phyloP scores from a whole-genome alignment of 2,113 vertebrate species.

The Amia ocellicauda region DNA sequence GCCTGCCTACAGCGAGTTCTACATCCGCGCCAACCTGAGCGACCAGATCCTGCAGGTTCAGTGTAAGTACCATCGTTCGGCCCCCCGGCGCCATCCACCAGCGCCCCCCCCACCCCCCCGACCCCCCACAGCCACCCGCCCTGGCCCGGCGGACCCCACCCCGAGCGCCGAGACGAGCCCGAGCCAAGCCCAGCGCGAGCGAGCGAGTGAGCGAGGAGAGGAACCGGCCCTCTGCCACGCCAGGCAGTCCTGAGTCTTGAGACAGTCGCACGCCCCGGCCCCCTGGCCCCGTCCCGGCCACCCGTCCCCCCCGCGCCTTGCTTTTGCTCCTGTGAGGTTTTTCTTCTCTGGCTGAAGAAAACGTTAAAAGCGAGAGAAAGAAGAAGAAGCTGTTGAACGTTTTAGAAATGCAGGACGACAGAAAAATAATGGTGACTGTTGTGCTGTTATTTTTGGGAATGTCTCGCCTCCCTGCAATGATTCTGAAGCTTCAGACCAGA shows the following conservation, averaged over 20 bases:
- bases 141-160: background rate
- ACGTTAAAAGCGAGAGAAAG: constrained; percentile 63
- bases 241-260: constrained; percentile 2
- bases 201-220: background rate
- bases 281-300: constrained; percentile 54
- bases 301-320: constrained; percentile 72
- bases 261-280: constrained; percentile 3
- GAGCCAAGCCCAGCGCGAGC: background rate
- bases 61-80: constrained; percentile 84
- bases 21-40: constrained; percentile 96
- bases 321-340: constrained; percentile 70
- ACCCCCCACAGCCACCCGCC: constrained; percentile 29
- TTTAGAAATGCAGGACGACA: constrained; percentile 33
- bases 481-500: constrained; percentile 60
- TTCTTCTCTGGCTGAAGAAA: constrained; percentile 71
- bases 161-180: background rate
- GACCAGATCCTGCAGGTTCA: constrained; percentile 99
- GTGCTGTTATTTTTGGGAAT: constrained; percentile 75
- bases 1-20: constrained; percentile 92
- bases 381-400: constrained; percentile 67
- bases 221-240: background rate
- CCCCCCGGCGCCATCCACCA: constrained; percentile 46
- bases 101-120: constrained; percentile 44
- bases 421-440: constrained; percentile 71
- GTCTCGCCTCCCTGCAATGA: constrained; percentile 74